These are phyloP conservation scores for Drosophila sechellia DNA, from an alignment of 1,140 invertebrate species.

Conservation along the genomic window DNA sequence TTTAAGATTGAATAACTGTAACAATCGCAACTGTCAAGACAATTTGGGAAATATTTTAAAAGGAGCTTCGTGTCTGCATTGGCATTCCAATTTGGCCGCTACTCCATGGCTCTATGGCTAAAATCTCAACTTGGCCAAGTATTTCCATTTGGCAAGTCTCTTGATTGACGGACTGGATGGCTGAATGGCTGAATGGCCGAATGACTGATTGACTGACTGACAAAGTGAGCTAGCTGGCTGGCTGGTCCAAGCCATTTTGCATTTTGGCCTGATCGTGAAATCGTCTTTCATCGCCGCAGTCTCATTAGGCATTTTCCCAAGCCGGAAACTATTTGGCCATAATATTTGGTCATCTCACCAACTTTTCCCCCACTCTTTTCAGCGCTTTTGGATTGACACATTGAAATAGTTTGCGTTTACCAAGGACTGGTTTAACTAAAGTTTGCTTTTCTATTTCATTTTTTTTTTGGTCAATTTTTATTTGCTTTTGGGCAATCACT, in stretches of 20 bases:
- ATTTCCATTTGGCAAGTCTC: slow-evolving; percentile 39
- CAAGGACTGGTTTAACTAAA: slow-evolving; percentile 36
- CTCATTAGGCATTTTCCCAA: slow-evolving; percentile 72
- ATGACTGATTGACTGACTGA: slow-evolving; percentile 28
- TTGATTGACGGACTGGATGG: slow-evolving; percentile 24
- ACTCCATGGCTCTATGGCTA: slow-evolving; percentile 18
- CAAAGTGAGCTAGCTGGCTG: slow-evolving; percentile 8
- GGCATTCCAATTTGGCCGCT: slow-evolving; percentile 44
- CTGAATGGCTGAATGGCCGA: slow-evolving; percentile 18
- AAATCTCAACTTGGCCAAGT: slow-evolving; percentile 38
- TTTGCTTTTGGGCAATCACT: slow-evolving; percentile 70
- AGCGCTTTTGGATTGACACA: slow-evolving; percentile 65
- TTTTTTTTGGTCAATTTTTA: slow-evolving; percentile 36
- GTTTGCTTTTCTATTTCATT: slow-evolving; percentile 31
- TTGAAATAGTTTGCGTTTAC: slow-evolving; percentile 65
- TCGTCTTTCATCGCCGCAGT: slow-evolving; percentile 53
- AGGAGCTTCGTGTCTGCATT: slow-evolving; percentile 46
- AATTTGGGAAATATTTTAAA: slow-evolving; percentile 65
- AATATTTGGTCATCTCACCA: slow-evolving; percentile 74
- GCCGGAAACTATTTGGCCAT: slow-evolving; percentile 81
- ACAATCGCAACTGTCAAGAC: slow-evolving; percentile 66
- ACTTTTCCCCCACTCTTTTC: slow-evolving; percentile 34
- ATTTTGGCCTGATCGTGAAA: slow-evolving; percentile 60
- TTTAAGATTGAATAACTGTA: slow-evolving; percentile 45
- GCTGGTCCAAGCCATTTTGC: slow-evolving; percentile 31